Evolutionary conservation across 2,797 vertebrate genomes (phyloP).

Genomic region (Bradypus variegatus): DNA sequence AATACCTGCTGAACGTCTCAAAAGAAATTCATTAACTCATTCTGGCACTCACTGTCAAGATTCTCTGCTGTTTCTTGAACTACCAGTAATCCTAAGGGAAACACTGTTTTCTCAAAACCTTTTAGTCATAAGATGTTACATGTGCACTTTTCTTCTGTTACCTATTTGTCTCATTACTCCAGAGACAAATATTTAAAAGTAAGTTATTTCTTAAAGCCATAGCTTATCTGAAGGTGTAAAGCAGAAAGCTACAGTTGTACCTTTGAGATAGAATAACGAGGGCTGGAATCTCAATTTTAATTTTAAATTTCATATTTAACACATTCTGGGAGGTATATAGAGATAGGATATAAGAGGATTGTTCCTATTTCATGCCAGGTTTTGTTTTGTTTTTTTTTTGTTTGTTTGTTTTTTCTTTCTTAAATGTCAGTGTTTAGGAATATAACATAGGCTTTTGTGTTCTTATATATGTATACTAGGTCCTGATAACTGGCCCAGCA

Average conservation of each 20-base stretch:
- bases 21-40: not conserved
- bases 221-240: conserved; percentile 11
- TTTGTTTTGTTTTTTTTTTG: not conserved
- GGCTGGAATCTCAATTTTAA: not conserved
- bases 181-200: not conserved
- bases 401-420: not conserved
- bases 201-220: not conserved
- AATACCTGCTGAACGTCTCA: not conserved
- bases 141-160: not conserved
- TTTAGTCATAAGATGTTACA: not conserved
- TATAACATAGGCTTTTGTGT: not conserved
- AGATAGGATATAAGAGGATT: not conserved
- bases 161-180: not conserved
- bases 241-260: not conserved
- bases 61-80: not conserved
- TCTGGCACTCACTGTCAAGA: not conserved
- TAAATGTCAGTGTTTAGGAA: not conserved
- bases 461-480: conserved; percentile 70
- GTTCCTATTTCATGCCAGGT: not conserved
- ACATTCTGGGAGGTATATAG: not conserved
- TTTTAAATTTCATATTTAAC: not conserved
- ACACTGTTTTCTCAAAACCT: not conserved
- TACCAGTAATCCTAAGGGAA: not conserved
- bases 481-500: conserved; percentile 97
- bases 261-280: not conserved